Evolutionary conservation across 2,888 invertebrate species (phyloP), one percentile per base, ranked within the genome.

Genomic region (Epinotia ramella): DNA sequence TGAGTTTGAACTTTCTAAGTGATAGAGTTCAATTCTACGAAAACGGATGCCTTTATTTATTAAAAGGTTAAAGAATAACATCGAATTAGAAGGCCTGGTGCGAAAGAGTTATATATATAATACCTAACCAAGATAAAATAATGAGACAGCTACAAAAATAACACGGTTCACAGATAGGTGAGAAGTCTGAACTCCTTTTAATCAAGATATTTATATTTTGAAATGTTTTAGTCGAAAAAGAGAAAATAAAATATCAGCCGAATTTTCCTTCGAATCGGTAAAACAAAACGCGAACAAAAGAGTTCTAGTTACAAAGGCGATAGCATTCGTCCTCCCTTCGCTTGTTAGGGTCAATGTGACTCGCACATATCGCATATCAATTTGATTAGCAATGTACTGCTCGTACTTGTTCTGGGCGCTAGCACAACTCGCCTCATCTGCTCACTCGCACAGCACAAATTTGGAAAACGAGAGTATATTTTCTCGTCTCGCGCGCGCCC

Each of bases 291-390:
- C 53, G 16, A 49, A 49, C 16, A 49, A 49, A 40, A 49, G 49
- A 53, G 53, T n/a, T n/a, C 53, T n/a, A 53, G n/a, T n/a, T n/a
- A n/a, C n/a, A 53, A 53, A 69, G 13, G 16, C 49, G 24, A 69
- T 40, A 64, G 56, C 12, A 20, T 46, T 59, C 9, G 65, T 46
- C 24, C 57, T 66, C 18, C 49, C 20, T 4, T 73, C 20, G 24
- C 59, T 73, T 73, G 67, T 40, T 53, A 9, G 13, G 53, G n/a
- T 1, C n/a, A n/a, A 53, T 53, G 6, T n/a, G n/a, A 53, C 53
- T 53, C 53, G 53, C 33, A 2, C n/a, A n/a, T n/a, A n/a, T 53
- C 53, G 53, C 53, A 53, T 13, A 53, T 53, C n/a, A 53, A n/a
- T 53, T n/a, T 46, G 12, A 40, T 9, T 9, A 40, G 9, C 40